phyloP scores from a whole-genome alignment of 2,113 vertebrate species.

The Pluvialis apricaria region DNA sequence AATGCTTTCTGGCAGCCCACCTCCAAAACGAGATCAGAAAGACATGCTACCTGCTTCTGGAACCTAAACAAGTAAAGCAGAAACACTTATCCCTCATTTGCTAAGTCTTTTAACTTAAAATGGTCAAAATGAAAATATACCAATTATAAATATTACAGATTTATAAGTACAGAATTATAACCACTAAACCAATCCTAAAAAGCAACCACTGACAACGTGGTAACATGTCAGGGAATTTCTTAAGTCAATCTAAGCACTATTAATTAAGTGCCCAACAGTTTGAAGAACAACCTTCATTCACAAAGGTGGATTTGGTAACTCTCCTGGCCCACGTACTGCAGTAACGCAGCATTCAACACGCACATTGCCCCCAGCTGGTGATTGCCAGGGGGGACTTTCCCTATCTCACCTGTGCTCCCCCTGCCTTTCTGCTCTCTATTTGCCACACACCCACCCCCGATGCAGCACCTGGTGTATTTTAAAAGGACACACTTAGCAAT shows the following conservation, averaged over 20 bases:
- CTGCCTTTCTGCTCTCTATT: neutral
- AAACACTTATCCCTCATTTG: neutral
- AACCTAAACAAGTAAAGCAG: neutral
- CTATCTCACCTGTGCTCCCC: neutral
- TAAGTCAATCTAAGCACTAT: neutral
- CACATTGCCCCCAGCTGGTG: neutral
- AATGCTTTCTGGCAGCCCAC: neutral
- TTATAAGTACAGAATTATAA: neutral
- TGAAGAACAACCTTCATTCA: neutral
- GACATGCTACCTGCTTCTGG: neutral
- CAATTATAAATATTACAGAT: neutral
- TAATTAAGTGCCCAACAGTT: neutral
- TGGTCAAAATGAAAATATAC: neutral
- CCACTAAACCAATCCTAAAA: neutral
- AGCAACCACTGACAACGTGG: neutral
- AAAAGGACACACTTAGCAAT: no score
- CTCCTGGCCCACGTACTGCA: neutral
- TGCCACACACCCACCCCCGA: neutral
- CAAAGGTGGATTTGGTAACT: no score
- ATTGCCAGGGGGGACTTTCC: rapidly evolving
- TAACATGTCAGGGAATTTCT: neutral
- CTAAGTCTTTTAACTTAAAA: neutral
- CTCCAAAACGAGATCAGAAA: neutral
- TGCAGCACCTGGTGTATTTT: neutral
- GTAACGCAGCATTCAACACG: neutral